phyloP scores from a whole-genome alignment of 2,113 vertebrate genomes.

The Tragelaphus strepsiceros region DNA sequence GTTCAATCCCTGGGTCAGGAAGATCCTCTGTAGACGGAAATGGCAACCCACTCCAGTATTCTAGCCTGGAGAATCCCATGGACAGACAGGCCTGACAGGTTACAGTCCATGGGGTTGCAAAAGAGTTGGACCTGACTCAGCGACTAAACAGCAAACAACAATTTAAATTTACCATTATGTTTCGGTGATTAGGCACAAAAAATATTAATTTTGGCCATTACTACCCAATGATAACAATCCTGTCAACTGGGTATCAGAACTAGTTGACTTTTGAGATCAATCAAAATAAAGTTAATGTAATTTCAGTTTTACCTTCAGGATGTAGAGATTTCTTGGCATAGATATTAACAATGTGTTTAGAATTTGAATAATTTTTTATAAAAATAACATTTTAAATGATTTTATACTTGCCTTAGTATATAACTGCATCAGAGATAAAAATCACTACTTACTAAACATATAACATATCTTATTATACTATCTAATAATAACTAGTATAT shows the following conservation, averaged over 20 bases:
- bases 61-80: neutral
- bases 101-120: neutral
- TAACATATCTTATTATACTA: neutral
- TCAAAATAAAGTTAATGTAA: neutral
- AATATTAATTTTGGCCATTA: neutral
- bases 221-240: neutral
- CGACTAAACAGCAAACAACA: neutral
- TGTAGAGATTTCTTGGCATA: neutral
- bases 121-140: neutral
- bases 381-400: neutral
- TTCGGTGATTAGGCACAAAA: neutral
- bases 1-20: neutral
- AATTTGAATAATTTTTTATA: neutral
- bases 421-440: neutral
- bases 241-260: neutral
- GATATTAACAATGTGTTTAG: neutral
- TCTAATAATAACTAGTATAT: neutral
- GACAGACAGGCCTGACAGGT: neutral
- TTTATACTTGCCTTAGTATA: neutral
- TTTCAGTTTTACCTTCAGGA: neutral
- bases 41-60: neutral
- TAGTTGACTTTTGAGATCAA: neutral
- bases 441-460: neutral
- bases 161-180: neutral
- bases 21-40: neutral